These are phyloP conservation scores for Apolygus lucorum DNA, from an alignment of 1,140 invertebrate genomes.

Conservation along the genomic window DNA sequence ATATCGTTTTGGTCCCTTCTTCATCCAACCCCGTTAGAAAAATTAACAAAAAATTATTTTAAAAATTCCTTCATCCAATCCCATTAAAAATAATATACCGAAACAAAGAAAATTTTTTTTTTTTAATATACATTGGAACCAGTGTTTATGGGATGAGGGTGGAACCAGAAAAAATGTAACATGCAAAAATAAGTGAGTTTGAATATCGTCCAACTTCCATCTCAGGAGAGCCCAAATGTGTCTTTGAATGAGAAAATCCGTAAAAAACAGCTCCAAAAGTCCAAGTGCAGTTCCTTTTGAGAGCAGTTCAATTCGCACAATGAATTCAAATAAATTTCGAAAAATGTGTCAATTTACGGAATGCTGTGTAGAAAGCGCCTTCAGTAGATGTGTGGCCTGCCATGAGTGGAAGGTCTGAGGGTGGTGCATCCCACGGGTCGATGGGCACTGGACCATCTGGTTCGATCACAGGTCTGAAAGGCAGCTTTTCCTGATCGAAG, in stretches of 20 bases:
- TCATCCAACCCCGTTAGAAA: too few relatives aligned
- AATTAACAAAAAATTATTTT: too few relatives aligned
- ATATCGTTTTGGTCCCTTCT: too few relatives aligned
- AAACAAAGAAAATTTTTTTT: too few relatives aligned
- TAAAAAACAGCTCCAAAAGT: background rate
- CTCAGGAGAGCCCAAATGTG: too few relatives aligned
- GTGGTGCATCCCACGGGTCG: constrained; percentile 14
- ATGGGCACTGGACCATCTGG: constrained; percentile 2
- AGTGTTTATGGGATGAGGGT: too few relatives aligned
- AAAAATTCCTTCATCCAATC: too few relatives aligned
- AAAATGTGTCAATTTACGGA: constrained; percentile 18
- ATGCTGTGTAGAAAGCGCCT: constrained; percentile 17
- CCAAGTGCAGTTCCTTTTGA: background rate
- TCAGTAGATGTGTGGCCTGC: constrained; percentile 18
- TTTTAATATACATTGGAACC: too few relatives aligned
- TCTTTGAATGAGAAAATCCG: background rate
- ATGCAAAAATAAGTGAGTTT: background rate
- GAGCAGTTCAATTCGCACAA: background rate
- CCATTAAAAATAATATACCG: too few relatives aligned
- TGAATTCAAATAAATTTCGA: too few relatives aligned
- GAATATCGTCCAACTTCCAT: background rate
- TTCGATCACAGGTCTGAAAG: constrained; percentile 24
- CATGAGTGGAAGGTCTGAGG: constrained; percentile 15
- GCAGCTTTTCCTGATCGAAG: constrained; percentile 19
- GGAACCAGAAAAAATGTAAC: too few relatives aligned